A percentile compares a stretch with the other conserved stretches of the same genome.
Conservation (phyloP, 2,888 invertebrate species). For the Drosophila acutilabella region DNA sequence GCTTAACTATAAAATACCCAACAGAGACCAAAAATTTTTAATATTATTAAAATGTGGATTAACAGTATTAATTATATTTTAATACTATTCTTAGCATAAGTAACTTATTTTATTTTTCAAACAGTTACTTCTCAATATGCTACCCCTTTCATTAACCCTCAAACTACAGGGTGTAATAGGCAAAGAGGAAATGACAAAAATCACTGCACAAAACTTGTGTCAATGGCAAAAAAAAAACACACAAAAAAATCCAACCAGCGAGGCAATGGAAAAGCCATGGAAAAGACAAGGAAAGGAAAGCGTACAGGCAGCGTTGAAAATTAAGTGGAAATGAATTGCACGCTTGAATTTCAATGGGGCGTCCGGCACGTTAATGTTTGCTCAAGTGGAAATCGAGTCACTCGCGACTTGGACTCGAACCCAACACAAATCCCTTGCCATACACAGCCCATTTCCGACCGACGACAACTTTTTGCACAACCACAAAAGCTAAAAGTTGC, state of each 20-base stretch:
- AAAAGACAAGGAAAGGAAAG: constrained; percentile 32
- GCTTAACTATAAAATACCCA: background rate
- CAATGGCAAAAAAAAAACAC: constrained; percentile 28
- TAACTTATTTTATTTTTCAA: too few species aligned
- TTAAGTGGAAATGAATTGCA: constrained; percentile 82
- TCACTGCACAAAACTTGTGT: constrained; percentile 45
- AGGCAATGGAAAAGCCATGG: constrained; percentile 20
- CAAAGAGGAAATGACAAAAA: constrained; percentile 68
- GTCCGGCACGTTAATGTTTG: constrained; percentile 81
- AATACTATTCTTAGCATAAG: too few species aligned
- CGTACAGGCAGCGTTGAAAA: constrained; percentile 70
- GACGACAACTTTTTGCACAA: constrained; percentile 62
- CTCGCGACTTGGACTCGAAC: constrained; percentile 46
- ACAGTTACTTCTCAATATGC: too few species aligned
- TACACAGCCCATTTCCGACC: constrained; percentile 66
- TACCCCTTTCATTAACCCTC: background rate
- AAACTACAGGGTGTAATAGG: constrained; percentile 17
- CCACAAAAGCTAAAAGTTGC: constrained; percentile 51
- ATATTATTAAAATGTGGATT: too few species aligned
- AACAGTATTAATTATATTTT: too few species aligned
- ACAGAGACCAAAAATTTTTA: background rate
- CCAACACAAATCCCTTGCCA: constrained; percentile 10
- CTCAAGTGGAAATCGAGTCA: constrained; percentile 81
- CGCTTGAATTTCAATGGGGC: constrained; percentile 81
- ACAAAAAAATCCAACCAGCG: constrained; percentile 12